Evolutionary conservation across 2,113 vertebrate species (phyloP).

Genomic region (Steatornis caripensis): DNA sequence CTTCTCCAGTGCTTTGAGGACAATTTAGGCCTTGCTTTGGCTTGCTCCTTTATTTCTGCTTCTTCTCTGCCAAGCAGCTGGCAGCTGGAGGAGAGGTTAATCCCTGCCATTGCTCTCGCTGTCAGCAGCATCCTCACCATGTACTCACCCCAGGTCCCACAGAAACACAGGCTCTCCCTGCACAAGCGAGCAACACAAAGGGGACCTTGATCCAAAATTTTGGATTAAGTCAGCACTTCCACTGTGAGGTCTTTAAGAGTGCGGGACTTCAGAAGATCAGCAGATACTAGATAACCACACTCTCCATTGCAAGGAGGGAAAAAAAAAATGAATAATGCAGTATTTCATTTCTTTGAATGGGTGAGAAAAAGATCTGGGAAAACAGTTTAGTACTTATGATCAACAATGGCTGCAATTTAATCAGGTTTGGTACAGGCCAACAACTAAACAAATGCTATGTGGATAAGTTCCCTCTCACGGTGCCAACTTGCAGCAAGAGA

Average conservation of each 20-base stretch:
- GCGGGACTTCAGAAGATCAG: not conserved
- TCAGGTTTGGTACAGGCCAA: not conserved
- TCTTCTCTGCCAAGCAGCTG: not conserved
- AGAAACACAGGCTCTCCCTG: not conserved
- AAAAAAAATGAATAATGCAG: not conserved
- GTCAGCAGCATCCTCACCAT: not conserved
- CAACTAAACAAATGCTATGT: not conserved
- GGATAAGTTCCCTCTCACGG: not conserved
- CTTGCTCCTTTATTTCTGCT: not conserved
- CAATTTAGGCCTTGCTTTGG: not conserved
- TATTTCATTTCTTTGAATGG: not conserved
- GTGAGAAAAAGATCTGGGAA: not conserved
- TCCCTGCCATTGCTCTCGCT: rapidly evolving
- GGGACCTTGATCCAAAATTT: not conserved
- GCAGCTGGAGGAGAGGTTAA: not conserved
- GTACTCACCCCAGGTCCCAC: not conserved
- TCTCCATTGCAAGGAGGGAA: not conserved
- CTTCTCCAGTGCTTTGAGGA: not conserved
- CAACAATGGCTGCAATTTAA: not conserved
- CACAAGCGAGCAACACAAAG: not conserved
- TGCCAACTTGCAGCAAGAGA: not conserved
- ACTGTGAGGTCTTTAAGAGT: not conserved
- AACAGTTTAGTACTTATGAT: not conserved
- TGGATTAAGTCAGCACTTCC: not conserved
- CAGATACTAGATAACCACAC: not conserved